phyloP scores from a whole-genome alignment of 2,797 vertebrate species.

The Netta rufina region DNA sequence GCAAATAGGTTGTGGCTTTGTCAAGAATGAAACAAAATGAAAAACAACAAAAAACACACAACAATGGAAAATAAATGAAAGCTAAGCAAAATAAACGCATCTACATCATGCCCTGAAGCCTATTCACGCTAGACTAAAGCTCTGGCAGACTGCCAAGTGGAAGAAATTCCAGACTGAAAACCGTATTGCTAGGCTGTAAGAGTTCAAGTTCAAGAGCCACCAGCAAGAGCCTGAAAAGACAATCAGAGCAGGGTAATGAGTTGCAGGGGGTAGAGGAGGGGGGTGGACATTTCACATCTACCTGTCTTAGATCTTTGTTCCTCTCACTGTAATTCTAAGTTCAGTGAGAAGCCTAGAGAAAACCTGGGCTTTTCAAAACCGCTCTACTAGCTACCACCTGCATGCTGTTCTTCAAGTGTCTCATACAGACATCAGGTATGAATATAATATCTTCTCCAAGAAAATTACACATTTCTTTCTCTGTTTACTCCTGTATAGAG shows the following conservation, averaged over 20 bases:
- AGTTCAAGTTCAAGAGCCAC: background rate
- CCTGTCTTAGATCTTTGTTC: background rate
- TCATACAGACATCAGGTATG: background rate
- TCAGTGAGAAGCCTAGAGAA: background rate
- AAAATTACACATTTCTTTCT: background rate
- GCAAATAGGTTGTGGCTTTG: background rate
- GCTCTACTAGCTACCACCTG: background rate
- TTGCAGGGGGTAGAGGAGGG: background rate
- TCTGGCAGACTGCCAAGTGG: background rate
- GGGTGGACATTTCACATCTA: background rate
- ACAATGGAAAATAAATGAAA: background rate
- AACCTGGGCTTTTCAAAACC: background rate
- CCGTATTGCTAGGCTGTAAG: background rate
- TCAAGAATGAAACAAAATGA: background rate
- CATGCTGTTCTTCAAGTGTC: background rate
- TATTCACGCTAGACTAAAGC: background rate
- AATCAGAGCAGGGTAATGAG: background rate
- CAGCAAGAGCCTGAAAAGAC: background rate
- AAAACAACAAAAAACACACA: background rate
- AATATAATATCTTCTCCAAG: background rate
- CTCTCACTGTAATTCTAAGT: background rate
- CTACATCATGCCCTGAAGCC: background rate
- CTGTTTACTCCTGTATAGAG: background rate
- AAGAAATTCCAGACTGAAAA: constrained; percentile 16
- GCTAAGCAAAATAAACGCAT: background rate